Evolutionary conservation across 2,888 invertebrate genomes (phyloP), one percentile per base, ranked within the genome.

Genomic region (Apoda limacodes): DNA sequence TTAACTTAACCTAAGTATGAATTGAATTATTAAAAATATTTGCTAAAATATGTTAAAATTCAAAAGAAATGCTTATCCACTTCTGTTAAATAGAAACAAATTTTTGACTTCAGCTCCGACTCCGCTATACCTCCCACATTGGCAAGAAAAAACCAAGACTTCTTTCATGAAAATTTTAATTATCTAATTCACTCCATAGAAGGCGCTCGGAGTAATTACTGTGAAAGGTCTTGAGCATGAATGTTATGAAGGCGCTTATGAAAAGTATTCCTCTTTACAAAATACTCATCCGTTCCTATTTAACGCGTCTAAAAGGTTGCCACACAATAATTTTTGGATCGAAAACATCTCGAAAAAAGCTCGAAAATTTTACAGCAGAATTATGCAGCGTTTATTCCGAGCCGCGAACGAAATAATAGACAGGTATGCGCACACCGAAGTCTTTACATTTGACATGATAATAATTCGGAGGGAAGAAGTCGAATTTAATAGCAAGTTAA

Each of bases 401-500:
- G 17, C 17, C 7, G 17, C 38, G 32, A 43, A 43, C 43, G 38
- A 49, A 53, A 54, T 55, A 42, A 55, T 52, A 48, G 52, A 53
- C 45, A 47, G 43, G 48, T 50, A 50, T 52, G 55, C 57, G 55
- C 52, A 52, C 56, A 50, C 50, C 52, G 45, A 49, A 52, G 50
- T 55, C 58, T 62, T 67, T 45, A 50, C 50, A 48, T 52, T 65
- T 68, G 68, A 72, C 70, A 69, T 68, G 69, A 65, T 71, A 72
- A 74, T 74, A 74, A 76, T 71, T 74, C 65, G 60, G 52, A 74
- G 71, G 76, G 74, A 78, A 75, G 74, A 75, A 74, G 74, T 70
- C 68, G 75, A 71, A 75, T 78, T 80, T 80, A 76, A 80, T 78
- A 78, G 80, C 75, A 56, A 76, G 76, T 78, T 80, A 74, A 80